Evolutionary conservation across 2,888 invertebrate genomes (phyloP).

Genomic region (Apodemia zela): DNA sequence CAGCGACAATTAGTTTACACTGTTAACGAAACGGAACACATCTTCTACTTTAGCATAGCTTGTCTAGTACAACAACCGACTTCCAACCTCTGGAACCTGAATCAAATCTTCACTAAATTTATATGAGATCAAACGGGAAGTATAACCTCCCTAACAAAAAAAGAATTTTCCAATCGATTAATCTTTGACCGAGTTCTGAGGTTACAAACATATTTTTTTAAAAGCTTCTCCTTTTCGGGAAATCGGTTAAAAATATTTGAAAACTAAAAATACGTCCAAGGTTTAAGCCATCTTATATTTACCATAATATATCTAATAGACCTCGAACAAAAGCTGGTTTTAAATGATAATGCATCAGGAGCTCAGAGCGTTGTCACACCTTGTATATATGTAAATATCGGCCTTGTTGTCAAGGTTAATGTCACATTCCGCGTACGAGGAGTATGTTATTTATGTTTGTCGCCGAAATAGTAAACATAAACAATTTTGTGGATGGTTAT

Average conservation of each 20-base stretch:
- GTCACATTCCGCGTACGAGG: background rate
- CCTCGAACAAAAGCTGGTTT: conserved; percentile 14
- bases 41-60: too few species aligned
- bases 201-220: too few species aligned
- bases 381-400: conserved; percentile 5
- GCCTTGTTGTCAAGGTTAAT: conserved; percentile 6
- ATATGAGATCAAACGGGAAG: too few species aligned
- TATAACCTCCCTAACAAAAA: too few species aligned
- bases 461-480: background rate
- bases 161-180: too few species aligned
- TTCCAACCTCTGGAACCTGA: too few species aligned
- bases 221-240: too few species aligned
- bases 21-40: too few species aligned
- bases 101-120: too few species aligned
- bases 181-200: too few species aligned
- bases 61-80: too few species aligned
- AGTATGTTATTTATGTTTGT: background rate
- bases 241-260: background rate
- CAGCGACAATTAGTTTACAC: too few species aligned
- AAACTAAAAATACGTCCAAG: background rate
- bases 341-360: conserved; percentile 1
- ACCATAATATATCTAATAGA: background rate
- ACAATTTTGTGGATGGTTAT: background rate
- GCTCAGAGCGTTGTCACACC: background rate
- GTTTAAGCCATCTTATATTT: background rate